phyloP scores from a whole-genome alignment of 2,797 vertebrate genomes.

The Antrozous pallidus region DNA sequence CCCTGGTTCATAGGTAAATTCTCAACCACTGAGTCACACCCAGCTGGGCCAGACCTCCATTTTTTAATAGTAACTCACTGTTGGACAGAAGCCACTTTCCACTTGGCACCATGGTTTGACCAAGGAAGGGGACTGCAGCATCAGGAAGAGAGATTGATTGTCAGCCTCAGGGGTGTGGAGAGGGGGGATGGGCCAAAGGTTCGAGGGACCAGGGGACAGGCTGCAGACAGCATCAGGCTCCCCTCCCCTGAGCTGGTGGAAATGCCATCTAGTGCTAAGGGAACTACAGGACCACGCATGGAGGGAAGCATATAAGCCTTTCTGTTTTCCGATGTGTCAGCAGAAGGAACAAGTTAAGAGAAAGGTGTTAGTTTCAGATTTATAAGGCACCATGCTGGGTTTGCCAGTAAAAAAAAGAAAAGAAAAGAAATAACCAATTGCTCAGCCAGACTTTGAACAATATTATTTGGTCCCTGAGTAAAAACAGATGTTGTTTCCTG shows the following conservation, averaged over 20 bases:
- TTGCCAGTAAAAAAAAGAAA: slow-evolving; percentile 23
- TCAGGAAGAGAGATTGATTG: neutral
- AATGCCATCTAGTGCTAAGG: neutral
- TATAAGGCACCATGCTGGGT: neutral
- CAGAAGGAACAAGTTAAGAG: neutral
- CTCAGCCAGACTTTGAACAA: slow-evolving; percentile 48
- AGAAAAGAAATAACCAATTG: neutral
- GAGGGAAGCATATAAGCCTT: neutral
- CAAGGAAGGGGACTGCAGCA: neutral
- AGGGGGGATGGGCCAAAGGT: neutral
- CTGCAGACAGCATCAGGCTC: neutral
- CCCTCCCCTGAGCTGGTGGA: neutral
- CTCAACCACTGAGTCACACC: too few species aligned
- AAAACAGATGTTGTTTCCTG: neutral
- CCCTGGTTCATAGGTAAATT: too few species aligned
- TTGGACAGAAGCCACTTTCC: neutral
- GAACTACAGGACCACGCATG: fast-evolving
- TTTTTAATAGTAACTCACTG: neutral
- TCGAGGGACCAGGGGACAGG: neutral
- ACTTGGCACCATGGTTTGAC: neutral
- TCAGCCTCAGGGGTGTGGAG: too few species aligned
- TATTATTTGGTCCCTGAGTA: slow-evolving; percentile 3
- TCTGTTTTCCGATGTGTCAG: neutral
- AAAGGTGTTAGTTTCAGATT: neutral
- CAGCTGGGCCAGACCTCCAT: too few species aligned